phyloP scores from a whole-genome alignment of 2,888 invertebrate species.

The Leucania comma region DNA sequence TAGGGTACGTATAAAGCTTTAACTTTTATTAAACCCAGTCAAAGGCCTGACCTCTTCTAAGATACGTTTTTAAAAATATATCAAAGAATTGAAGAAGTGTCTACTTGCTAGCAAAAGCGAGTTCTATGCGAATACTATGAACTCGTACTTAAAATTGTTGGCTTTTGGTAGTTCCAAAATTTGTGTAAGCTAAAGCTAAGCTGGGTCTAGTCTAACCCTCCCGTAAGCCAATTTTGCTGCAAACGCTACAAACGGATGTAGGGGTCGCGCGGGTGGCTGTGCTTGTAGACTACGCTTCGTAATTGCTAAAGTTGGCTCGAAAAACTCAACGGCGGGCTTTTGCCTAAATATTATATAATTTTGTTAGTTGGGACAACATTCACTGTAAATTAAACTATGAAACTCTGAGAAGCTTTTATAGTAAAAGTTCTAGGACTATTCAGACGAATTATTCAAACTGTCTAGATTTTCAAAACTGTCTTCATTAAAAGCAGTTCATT shows the following conservation, averaged over 20 bases:
- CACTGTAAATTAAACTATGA: background rate
- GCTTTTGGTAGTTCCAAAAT: background rate
- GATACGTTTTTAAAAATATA: background rate
- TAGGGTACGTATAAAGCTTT: background rate
- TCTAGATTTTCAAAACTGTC: background rate
- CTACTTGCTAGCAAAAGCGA: background rate
- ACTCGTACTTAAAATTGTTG: background rate
- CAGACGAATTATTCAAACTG: background rate
- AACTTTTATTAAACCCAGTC: background rate
- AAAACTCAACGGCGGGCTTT: background rate
- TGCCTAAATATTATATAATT: background rate
- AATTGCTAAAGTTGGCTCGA: slow-evolving; percentile 15
- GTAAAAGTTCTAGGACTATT: background rate
- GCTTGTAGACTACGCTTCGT: background rate
- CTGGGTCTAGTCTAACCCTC: background rate
- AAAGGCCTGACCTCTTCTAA: too few relatives aligned
- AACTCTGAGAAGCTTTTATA: background rate
- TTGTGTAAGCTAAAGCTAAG: background rate
- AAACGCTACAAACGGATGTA: background rate
- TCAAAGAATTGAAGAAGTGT: background rate
- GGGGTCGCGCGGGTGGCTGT: background rate
- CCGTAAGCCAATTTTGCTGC: background rate
- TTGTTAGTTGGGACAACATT: background rate
- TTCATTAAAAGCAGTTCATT: slow-evolving; percentile 3
- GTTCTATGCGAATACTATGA: too few relatives aligned